Evolutionary conservation across 2,797 vertebrate species (phyloP).

Genomic region (Danio choprae): DNA sequence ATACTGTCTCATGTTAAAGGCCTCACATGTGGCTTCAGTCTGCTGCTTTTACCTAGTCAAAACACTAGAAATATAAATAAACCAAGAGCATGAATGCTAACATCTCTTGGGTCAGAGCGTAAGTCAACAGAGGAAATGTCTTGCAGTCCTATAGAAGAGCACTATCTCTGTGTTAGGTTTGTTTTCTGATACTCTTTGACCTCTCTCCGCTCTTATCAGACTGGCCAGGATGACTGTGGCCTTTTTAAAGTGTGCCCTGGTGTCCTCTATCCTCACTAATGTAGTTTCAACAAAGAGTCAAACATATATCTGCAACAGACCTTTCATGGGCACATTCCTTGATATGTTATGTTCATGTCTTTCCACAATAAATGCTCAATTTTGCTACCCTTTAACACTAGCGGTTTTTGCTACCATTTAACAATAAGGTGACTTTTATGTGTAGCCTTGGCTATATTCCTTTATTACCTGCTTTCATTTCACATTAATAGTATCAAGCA

Average conservation of each 20-base stretch:
- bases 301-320: conserved; percentile 15
- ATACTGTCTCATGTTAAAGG: neutral
- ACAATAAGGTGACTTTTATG: no score
- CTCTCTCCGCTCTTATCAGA: conserved; percentile 54
- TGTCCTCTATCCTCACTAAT: conserved; percentile 20
- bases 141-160: conserved; percentile 6
- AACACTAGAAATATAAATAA: conserved; percentile 16
- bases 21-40: neutral
- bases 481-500: neutral
- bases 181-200: conserved; percentile 55
- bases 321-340: neutral
- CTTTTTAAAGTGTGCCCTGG: conserved; percentile 27
- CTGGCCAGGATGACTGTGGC: conserved; percentile 47
- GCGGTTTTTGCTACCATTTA: no score
- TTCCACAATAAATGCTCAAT: neutral
- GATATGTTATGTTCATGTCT: neutral
- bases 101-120: neutral
- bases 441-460: neutral
- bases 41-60: neutral
- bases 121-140: conserved; percentile 9
- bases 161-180: conserved; percentile 50
- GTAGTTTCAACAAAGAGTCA: conserved; percentile 15
- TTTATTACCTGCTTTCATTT: neutral
- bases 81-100: conserved; percentile 26
- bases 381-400: neutral